phyloP scores from a whole-genome alignment of 2,888 invertebrate genomes.

The Dasypogon diadema region DNA sequence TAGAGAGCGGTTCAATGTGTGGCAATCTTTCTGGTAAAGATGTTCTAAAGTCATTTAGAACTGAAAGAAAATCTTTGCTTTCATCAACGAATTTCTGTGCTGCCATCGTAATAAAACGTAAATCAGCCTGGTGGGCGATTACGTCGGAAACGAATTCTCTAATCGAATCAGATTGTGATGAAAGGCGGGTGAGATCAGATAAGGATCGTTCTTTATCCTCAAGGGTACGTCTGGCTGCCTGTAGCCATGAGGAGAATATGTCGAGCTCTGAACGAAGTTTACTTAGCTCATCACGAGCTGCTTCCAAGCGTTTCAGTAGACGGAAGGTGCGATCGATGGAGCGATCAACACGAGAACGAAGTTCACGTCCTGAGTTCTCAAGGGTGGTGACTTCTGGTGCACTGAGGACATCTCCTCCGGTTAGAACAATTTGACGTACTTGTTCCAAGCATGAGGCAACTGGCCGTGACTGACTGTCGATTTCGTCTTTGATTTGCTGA shows the following conservation, averaged over 20 bases:
- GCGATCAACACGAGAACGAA: slow-evolving; percentile 86
- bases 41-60: slow-evolving; percentile 89
- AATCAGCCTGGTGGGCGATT: slow-evolving; percentile 94
- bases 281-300: slow-evolving; percentile 88
- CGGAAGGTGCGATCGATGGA: slow-evolving; percentile 84
- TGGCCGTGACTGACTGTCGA: slow-evolving; percentile 86
- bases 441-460: slow-evolving; percentile 89
- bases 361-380: slow-evolving; percentile 86
- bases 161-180: slow-evolving; percentile 81
- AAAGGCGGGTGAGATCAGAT: slow-evolving; percentile 79
- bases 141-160: slow-evolving; percentile 93
- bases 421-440: slow-evolving; percentile 88
- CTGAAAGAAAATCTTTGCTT: slow-evolving; percentile 88
- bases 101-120: slow-evolving; percentile 95
- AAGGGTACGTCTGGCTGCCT: slow-evolving; percentile 80
- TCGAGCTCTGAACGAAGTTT: slow-evolving; percentile 87
- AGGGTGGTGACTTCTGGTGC: slow-evolving; percentile 90
- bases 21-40: slow-evolving; percentile 84
- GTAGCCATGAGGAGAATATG: slow-evolving; percentile 87
- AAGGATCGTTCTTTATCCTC: slow-evolving; percentile 89
- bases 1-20: slow-evolving; percentile 78
- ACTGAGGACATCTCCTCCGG: slow-evolving; percentile 91
- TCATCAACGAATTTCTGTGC: slow-evolving; percentile 97
- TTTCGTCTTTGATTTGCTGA: slow-evolving; percentile 89
- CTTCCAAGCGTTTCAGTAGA: slow-evolving; percentile 79